phyloP scores from a whole-genome alignment of 2,113 vertebrate genomes.

The Callipepla californica region DNA sequence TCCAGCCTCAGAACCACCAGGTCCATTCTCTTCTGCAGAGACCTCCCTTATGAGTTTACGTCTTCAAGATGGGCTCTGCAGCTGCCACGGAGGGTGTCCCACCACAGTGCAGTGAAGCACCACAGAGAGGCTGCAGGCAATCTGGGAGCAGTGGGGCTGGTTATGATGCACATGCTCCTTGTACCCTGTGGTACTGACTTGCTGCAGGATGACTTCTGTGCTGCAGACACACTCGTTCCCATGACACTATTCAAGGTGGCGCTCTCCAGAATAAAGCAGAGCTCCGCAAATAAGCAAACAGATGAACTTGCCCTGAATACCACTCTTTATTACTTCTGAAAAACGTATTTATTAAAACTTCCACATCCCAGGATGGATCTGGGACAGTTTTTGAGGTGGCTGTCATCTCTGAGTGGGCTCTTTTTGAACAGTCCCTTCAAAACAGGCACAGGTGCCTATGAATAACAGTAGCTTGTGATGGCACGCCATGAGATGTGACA shows the following conservation, averaged over 20 bases:
- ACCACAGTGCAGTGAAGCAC: accelerated
- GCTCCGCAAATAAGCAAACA: background rate
- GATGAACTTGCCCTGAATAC: background rate
- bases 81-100: background rate
- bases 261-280: background rate
- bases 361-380: background rate
- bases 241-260: background rate
- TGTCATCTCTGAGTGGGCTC: background rate
- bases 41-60: constrained; percentile 1
- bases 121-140: background rate
- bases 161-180: background rate
- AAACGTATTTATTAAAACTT: background rate
- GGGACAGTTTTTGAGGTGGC: background rate
- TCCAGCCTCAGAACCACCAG: background rate
- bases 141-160: background rate
- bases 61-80: background rate
- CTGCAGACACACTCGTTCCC: background rate
- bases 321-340: background rate
- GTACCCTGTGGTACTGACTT: background rate
- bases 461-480: background rate
- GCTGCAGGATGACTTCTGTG: background rate
- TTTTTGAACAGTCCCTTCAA: background rate
- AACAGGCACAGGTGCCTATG: background rate
- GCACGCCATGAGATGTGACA: background rate
- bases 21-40: constrained; percentile 29